These are phyloP conservation scores for Drosophila yakuba DNA, from an alignment of 1,140 invertebrate genomes.

Conservation along the genomic window DNA sequence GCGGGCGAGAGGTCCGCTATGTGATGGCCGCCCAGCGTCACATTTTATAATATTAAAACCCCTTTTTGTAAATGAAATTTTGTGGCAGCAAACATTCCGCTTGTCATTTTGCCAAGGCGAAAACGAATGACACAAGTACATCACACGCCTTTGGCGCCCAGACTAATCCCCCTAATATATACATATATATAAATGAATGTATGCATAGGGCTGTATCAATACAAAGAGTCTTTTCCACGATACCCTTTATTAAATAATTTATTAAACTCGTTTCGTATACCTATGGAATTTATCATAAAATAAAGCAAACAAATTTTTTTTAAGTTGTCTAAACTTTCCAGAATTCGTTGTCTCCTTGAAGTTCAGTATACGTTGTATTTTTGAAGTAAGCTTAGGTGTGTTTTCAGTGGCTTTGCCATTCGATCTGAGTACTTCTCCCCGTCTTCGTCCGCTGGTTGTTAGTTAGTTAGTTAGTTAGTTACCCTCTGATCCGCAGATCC, in stretches of 20 bases:
- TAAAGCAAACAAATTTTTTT: too few relatives aligned
- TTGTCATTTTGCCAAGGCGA: constrained; percentile 70
- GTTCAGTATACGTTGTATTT: too few relatives aligned
- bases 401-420: neutral
- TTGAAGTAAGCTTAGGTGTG: too few relatives aligned
- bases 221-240: constrained; percentile 3
- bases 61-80: constrained; percentile 81
- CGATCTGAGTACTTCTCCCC: neutral
- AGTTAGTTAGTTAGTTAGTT: constrained; percentile 61
- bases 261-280: too few relatives aligned
- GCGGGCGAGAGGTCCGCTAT: neutral
- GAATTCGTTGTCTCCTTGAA: neutral
- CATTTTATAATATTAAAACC: constrained; percentile 81
- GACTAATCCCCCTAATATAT: neutral
- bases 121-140: constrained; percentile 68
- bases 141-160: constrained; percentile 36
- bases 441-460: constrained; percentile 37
- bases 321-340: too few relatives aligned
- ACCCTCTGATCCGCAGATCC: constrained; percentile 19
- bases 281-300: too few relatives aligned
- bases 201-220: neutral
- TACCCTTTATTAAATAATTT: constrained; percentile 3
- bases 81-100: constrained; percentile 76
- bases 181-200: neutral
- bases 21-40: constrained; percentile 68